Percentiles rank a stretch among this genome's conserved stretches.
These are phyloP conservation scores for Osmoderma eremita DNA, from an alignment of 2,888 invertebrate genomes.

Conservation along the genomic window DNA sequence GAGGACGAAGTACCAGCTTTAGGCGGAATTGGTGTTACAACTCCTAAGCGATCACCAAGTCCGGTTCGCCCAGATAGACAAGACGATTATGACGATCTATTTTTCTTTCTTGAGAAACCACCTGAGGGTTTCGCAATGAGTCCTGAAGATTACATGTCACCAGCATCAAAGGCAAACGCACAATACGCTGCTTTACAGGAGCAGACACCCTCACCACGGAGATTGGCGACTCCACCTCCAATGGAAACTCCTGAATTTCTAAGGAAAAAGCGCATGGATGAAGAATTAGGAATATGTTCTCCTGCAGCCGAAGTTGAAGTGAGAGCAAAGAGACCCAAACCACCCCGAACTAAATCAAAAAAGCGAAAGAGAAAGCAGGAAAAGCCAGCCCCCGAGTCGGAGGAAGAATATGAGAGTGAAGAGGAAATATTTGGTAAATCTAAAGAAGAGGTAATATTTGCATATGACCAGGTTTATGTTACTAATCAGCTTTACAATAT, in stretches of 20 bases:
- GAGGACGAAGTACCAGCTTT: slow-evolving; percentile 43
- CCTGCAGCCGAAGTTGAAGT: slow-evolving; percentile 5
- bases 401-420: slow-evolving; percentile 7
- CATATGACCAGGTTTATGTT: background rate
- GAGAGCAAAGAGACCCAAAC: background rate
- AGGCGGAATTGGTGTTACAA: slow-evolving; percentile 47
- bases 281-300: background rate
- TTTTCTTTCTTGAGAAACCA: slow-evolving; percentile 21
- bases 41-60: slow-evolving; percentile 44
- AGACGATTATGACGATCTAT: slow-evolving; percentile 15
- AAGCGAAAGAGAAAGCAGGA: slow-evolving; percentile 9
- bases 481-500: background rate
- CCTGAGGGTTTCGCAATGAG: slow-evolving; percentile 23
- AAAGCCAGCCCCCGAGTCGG: background rate
- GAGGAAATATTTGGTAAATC: background rate
- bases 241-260: slow-evolving; percentile 39
- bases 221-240: slow-evolving; percentile 8
- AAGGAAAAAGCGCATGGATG: slow-evolving; percentile 1
- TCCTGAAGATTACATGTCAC: slow-evolving; percentile 29
- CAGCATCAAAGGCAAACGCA: background rate
- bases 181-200: slow-evolving; percentile 22
- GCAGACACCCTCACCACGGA: background rate
- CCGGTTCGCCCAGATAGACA: slow-evolving; percentile 42
- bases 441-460: too few relatives aligned
- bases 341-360: background rate